Conservation (phyloP, 1,140 invertebrate genomes). For the Pseudomyrmex sp. region DNA sequence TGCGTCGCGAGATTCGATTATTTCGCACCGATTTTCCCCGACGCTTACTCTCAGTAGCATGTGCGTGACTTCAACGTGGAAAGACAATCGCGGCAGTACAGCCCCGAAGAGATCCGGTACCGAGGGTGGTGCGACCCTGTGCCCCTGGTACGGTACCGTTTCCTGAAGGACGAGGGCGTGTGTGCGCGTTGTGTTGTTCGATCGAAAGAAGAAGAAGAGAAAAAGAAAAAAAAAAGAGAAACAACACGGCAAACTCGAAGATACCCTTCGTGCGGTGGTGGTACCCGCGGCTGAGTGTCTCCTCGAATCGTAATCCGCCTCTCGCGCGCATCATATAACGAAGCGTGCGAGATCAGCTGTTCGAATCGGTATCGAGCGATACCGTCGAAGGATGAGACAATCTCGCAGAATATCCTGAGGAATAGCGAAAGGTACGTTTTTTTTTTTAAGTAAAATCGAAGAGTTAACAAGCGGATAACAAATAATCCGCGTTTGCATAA, state of each 20-base stretch:
- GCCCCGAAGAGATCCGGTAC: slow-evolving; percentile 44
- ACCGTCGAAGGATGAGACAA: slow-evolving; percentile 44
- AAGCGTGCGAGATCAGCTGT: slow-evolving; percentile 18
- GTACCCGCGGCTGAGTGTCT: slow-evolving; percentile 43
- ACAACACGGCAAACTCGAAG: slow-evolving; percentile 47
- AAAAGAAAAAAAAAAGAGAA: background rate
- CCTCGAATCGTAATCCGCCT: slow-evolving; percentile 5
- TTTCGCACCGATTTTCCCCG: slow-evolving; percentile 14
- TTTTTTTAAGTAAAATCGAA: background rate
- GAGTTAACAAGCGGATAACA: background rate
- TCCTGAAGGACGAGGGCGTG: slow-evolving; percentile 35
- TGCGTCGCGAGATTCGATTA: background rate
- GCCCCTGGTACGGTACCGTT: slow-evolving; percentile 49
- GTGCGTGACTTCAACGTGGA: slow-evolving; percentile 53
- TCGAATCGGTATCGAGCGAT: slow-evolving; percentile 44
- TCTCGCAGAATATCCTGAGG: slow-evolving; percentile 29
- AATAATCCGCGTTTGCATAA: too few relatives aligned
- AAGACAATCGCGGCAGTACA: slow-evolving; percentile 36
- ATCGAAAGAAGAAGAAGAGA: background rate
- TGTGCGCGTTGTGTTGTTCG: background rate
- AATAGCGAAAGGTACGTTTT: slow-evolving; percentile 38
- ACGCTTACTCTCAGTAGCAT: slow-evolving; percentile 36
- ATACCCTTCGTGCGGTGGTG: slow-evolving; percentile 45
- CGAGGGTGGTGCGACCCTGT: slow-evolving; percentile 31
- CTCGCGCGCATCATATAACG: slow-evolving; percentile 3